Evolutionary conservation across 2,888 invertebrate genomes (phyloP).

Genomic region (Acanthacorydalis orientalis): DNA sequence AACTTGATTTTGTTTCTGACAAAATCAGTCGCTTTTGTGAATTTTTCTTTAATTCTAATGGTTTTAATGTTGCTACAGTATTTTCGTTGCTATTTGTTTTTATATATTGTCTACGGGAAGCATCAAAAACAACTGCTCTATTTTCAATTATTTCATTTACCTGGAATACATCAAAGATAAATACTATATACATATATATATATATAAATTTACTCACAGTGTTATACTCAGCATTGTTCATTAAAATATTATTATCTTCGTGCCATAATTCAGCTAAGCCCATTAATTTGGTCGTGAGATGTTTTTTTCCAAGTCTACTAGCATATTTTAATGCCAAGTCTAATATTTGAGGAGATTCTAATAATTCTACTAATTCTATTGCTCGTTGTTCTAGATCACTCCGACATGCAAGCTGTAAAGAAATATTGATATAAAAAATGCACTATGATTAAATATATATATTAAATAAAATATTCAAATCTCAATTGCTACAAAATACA

Average conservation of each 20-base stretch:
- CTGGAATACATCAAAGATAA: neutral
- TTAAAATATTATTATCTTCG: constrained; percentile 15
- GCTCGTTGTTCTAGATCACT: constrained; percentile 74
- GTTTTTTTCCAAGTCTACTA: constrained; percentile 53
- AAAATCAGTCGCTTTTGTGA: neutral
- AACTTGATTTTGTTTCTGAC: too few species aligned
- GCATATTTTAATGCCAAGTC: constrained; percentile 83
- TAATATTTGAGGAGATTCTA: constrained; percentile 59
- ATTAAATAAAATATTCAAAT: too few species aligned
- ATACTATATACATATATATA: neutral
- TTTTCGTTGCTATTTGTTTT: neutral
- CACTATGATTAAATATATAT: neutral
- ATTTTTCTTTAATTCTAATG: neutral
- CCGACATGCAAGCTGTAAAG: constrained; percentile 64
- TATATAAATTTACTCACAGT: neutral
- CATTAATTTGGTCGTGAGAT: constrained; percentile 61
- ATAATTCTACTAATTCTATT: constrained; percentile 67
- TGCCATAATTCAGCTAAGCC: constrained; percentile 33
- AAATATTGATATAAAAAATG: constrained; percentile 7
- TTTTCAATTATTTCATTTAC: constrained; percentile 10
- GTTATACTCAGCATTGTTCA: neutral
- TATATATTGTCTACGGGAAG: neutral
- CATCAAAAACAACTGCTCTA: constrained; percentile 11
- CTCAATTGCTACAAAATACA: too few species aligned
- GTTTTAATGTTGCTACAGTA: neutral